A percentile compares a stretch with the other conserved stretches of the same genome.
Evolutionary conservation across 2,888 invertebrate genomes (phyloP).

Genomic region (Hypomecis punctinalis): DNA sequence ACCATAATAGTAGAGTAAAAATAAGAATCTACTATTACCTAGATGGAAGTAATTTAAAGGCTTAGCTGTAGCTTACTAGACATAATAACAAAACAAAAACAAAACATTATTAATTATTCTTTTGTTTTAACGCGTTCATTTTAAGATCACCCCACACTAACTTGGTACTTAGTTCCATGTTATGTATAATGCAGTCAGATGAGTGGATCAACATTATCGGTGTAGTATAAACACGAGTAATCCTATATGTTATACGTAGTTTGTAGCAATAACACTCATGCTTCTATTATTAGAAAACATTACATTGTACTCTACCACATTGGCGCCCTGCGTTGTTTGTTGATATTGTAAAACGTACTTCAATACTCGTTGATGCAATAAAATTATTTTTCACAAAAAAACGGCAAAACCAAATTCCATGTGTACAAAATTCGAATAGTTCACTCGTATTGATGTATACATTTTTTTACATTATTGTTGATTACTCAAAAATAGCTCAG

Average conservation of each 20-base stretch:
- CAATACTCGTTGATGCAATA: not conserved
- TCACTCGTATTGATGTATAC: no score
- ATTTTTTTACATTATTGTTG: no score
- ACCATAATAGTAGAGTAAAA: no score
- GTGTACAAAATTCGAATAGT: no score
- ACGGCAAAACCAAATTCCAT: no score
- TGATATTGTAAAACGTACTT: not conserved
- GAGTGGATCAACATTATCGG: slow-evolving; percentile 5
- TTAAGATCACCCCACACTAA: not conserved
- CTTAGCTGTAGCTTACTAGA: no score
- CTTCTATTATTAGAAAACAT: slow-evolving; percentile 21
- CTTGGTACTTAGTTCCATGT: not conserved
- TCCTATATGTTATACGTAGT: not conserved
- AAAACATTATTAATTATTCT: no score
- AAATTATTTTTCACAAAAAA: not conserved
- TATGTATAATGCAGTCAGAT: not conserved
- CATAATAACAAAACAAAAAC: no score
- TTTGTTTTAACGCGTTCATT: no score
- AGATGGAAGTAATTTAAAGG: no score
- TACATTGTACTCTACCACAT: slow-evolving; percentile 11
- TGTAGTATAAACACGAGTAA: slow-evolving; percentile 9
- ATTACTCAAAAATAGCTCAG: no score
- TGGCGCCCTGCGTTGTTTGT: slow-evolving; percentile 6
- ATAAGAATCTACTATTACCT: no score
- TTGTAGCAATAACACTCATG: slow-evolving; percentile 10